These are phyloP conservation scores for Silurus asotus DNA, from an alignment of 2,113 vertebrate genomes.

Conservation along the genomic window DNA sequence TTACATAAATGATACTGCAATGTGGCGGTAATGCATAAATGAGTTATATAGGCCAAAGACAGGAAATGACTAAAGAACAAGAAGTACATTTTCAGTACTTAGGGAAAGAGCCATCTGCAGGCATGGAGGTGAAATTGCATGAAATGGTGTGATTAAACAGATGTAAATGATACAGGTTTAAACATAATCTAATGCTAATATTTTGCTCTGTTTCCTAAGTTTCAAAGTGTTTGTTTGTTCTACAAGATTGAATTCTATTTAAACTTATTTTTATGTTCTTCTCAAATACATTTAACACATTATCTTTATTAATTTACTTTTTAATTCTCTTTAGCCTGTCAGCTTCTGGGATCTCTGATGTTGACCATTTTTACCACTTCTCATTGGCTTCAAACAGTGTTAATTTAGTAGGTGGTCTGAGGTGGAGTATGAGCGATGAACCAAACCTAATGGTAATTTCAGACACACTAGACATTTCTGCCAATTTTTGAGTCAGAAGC, in stretches of 20 bases:
- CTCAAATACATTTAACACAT: not conserved
- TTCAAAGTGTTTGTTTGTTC: not conserved
- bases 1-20: not conserved
- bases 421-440: not conserved
- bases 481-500: not conserved
- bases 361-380: not conserved
- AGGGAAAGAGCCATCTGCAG: too few species aligned
- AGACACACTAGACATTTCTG: not conserved
- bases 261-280: not conserved
- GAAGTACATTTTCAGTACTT: too few species aligned
- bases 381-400: not conserved
- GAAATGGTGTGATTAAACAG: too few species aligned
- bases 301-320: not conserved
- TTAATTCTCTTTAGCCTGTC: not conserved
- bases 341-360: not conserved
- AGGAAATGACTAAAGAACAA: not conserved
- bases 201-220: too few species aligned
- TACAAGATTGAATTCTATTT: not conserved
- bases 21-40: not conserved
- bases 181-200: too few species aligned
- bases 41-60: not conserved
- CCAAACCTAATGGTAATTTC: not conserved
- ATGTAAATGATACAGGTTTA: too few species aligned
- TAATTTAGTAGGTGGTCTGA: not conserved
- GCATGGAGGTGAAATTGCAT: too few species aligned